Conservation (phyloP, 2,113 vertebrate genomes). For the Hirundichthys speculiger region DNA sequence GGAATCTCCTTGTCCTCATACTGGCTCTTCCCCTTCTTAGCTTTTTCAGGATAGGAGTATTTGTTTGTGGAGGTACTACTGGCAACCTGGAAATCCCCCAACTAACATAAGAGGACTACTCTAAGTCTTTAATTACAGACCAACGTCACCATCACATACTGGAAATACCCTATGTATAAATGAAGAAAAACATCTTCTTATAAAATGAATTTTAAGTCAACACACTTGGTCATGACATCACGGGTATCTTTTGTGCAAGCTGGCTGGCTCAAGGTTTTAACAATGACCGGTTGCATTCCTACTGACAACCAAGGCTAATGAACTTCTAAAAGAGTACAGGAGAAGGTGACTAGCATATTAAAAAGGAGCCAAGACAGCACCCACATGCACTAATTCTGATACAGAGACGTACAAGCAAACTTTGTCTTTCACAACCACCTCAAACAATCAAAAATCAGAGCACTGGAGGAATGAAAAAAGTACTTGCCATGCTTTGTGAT, state of each 20-base stretch:
- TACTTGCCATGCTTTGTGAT: not conserved
- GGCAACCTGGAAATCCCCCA: constrained; percentile 55
- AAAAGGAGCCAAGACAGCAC: constrained; percentile 37
- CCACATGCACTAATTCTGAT: constrained; percentile 11
- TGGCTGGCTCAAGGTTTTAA: constrained; percentile 33
- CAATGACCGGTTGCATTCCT: constrained; percentile 41
- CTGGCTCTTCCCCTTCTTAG: constrained; percentile 19
- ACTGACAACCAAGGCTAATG: constrained; percentile 49
- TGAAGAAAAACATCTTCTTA: not conserved
- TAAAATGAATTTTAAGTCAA: constrained; percentile 5
- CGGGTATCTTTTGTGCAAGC: constrained; percentile 34
- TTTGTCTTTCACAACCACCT: constrained; percentile 40
- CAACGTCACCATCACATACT: not conserved
- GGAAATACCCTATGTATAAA: not conserved
- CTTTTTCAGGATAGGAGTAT: constrained; percentile 21
- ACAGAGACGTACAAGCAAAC: constrained; percentile 11
- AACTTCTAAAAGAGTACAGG: constrained; percentile 47
- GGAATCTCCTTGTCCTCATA: constrained; percentile 12
- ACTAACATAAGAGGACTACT: constrained; percentile 15
- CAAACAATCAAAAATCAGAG: constrained; percentile 18
- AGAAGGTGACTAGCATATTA: constrained; percentile 70
- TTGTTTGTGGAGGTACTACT: constrained; percentile 34
- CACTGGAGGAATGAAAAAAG: not conserved
- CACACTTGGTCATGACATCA: constrained; percentile 15
- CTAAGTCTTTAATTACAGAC: constrained; percentile 3